These are phyloP conservation scores for Propsilocerus akamusi DNA, from an alignment of 1,140 invertebrate genomes.

Conservation along the genomic window DNA sequence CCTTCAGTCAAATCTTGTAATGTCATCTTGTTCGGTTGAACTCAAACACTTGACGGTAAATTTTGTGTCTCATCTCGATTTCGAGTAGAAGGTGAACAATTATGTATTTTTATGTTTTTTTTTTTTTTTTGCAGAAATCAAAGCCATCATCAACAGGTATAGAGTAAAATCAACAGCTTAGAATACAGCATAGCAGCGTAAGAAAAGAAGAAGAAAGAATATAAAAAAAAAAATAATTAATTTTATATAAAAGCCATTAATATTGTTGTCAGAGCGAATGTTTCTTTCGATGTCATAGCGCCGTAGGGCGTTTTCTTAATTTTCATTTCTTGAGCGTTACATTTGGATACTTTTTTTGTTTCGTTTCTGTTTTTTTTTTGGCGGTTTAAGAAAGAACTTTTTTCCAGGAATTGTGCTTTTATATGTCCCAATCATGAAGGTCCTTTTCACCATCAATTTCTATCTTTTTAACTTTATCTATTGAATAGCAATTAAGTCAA, in stretches of 20 bases:
- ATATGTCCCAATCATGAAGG: too few relatives aligned
- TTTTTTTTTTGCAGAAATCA: neutral
- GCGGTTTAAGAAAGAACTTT: too few relatives aligned
- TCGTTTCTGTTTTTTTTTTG: neutral
- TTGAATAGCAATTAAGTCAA: too few relatives aligned
- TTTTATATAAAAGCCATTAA: constrained; percentile 4
- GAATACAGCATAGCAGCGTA: neutral
- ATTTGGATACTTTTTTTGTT: neutral
- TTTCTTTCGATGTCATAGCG: constrained; percentile 3
- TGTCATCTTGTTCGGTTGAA: neutral
- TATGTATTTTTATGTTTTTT: too few relatives aligned
- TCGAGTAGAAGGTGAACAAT: too few relatives aligned
- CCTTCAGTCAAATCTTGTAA: too few relatives aligned
- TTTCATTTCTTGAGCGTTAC: neutral
- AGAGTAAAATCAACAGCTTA: neutral
- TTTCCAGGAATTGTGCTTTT: too few relatives aligned
- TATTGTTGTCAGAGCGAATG: constrained; percentile 2
- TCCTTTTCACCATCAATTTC: too few relatives aligned
- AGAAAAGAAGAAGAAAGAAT: neutral
- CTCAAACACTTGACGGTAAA: neutral
- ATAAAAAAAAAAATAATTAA: constrained; percentile 4
- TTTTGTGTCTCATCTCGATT: too few relatives aligned
- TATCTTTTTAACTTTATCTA: too few relatives aligned
- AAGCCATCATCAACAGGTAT: neutral
- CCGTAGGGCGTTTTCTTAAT: neutral